Percentiles rank a stretch among this genome's conserved stretches.
Evolutionary conservation across 2,113 vertebrate genomes (phyloP).

Genomic region (zebrafish (Danio rerio)): DNA sequence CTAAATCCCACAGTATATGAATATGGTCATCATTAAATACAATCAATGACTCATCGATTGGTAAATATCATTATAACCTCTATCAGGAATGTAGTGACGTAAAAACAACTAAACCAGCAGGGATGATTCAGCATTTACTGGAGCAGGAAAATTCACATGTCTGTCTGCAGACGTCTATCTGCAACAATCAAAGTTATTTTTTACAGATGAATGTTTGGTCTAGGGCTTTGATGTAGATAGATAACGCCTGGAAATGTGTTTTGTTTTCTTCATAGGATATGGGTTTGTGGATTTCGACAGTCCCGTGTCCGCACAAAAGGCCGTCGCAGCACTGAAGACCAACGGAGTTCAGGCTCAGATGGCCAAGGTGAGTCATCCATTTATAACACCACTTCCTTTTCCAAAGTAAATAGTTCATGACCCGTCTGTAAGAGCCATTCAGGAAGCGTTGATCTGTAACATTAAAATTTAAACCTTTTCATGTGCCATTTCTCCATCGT

Average conservation of each 20-base stretch:
- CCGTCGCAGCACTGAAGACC: constrained; percentile 95
- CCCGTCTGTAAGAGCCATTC: background rate
- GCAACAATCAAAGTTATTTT: background rate
- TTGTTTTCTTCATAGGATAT: constrained; percentile 83
- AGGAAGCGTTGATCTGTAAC: background rate
- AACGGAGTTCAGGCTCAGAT: constrained; percentile 98
- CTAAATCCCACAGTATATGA: background rate
- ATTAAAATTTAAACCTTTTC: background rate
- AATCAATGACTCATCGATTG: background rate
- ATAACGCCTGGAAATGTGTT: background rate
- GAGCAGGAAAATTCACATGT: constrained; percentile 6
- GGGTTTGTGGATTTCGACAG: constrained; percentile 99
- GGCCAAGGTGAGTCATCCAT: constrained; percentile 90
- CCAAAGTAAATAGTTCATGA: background rate
- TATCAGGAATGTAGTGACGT: background rate
- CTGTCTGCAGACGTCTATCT: background rate
- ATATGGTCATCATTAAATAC: background rate
- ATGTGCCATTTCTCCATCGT: background rate
- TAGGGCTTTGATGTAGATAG: background rate
- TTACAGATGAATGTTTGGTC: background rate
- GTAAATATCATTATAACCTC: background rate
- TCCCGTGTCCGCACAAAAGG: constrained; percentile 95
- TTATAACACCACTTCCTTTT: constrained; percentile 15
- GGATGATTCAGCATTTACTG: constrained; percentile 48
- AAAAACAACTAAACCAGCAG: background rate